phyloP scores from a whole-genome alignment of 1,140 invertebrate genomes.

The Linepithema humile region DNA sequence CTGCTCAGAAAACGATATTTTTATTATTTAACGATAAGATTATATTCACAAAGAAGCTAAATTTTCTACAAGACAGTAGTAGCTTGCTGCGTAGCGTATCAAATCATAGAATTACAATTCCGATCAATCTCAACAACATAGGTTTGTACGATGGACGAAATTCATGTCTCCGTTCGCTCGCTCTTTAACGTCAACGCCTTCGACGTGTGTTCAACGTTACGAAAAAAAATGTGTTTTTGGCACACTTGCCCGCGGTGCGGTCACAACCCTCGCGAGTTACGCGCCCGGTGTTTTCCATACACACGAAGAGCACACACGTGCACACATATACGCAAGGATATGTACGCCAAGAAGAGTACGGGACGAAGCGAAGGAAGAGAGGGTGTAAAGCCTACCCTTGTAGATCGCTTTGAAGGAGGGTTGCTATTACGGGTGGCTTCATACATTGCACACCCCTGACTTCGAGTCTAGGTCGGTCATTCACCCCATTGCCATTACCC shows the following conservation, averaged over 20 bases:
- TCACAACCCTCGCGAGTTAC: slow-evolving; percentile 53
- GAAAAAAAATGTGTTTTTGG: slow-evolving; percentile 58
- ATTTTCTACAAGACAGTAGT: background rate
- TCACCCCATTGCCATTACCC: slow-evolving; percentile 78
- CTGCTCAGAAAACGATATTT: background rate
- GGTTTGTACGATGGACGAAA: background rate
- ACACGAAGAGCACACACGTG: slow-evolving; percentile 30
- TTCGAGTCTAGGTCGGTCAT: slow-evolving; percentile 85
- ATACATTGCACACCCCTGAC: slow-evolving; percentile 83
- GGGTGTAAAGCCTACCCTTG: slow-evolving; percentile 79
- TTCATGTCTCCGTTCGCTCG: slow-evolving; percentile 14
- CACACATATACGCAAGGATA: slow-evolving; percentile 30
- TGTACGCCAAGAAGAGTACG: slow-evolving; percentile 6
- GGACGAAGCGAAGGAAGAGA: slow-evolving; percentile 57
- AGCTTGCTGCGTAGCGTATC: background rate
- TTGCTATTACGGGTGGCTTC: slow-evolving; percentile 79
- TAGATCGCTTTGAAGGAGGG: slow-evolving; percentile 77
- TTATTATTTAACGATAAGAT: background rate
- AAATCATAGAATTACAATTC: background rate
- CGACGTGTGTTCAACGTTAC: slow-evolving; percentile 42
- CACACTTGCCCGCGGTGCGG: slow-evolving; percentile 46
- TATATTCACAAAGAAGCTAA: background rate
- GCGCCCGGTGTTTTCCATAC: slow-evolving; percentile 58
- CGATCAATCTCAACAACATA: background rate
- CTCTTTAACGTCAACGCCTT: slow-evolving; percentile 5